Evolutionary conservation across 2,797 vertebrate species (phyloP), one percentile per base, ranked within the genome.

Genomic region (Enteromius trimaculatus): DNA sequence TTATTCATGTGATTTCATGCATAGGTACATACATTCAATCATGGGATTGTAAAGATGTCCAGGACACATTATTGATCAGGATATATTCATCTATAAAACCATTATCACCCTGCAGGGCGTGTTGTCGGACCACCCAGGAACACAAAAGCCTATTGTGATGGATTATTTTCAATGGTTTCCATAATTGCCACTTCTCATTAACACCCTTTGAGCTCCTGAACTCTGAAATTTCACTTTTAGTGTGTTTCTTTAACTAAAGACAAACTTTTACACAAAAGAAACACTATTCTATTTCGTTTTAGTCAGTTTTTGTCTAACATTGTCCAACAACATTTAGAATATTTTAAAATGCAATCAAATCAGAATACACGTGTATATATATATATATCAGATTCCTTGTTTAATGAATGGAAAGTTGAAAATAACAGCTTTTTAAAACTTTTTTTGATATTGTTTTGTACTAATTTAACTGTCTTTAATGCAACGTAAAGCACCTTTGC

Each of bases 111-210:
- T 53, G 80, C 53, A 78, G 55, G 68, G 21, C 14, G 31, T 23
- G 79, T 86, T 14, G 58, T 79, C 29, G 17, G 19, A 72, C 66
- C 64, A 42, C 62, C 16, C 13, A 71, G 17, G 76, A 83, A 79
- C 77, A 91, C 82, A 89, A 89, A 88, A 83, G 86, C n/a, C 51
- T 69, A 82, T 82, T 91, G 89, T 89, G 84, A 69, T 17, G 51
- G 82, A 14, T 84, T n/a, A 62, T 79, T 65, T 72, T 84, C 47
- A 85, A 70, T 77, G 79, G 39, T 75, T 55, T 31, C 79, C 77
- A 76, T 11, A 66, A 81, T 72, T 66, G 80, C 85, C 74, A 8
- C 70, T 34, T 74, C 68, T 31, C 79, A 62, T 70, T 29, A 77
- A 0, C 16, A 84, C 71, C 81, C n/a, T 23, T 65, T 62, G 21